These are phyloP conservation scores for Polypedilum vanderplanki DNA, from an alignment of 1,140 invertebrate genomes.

Conservation along the genomic window DNA sequence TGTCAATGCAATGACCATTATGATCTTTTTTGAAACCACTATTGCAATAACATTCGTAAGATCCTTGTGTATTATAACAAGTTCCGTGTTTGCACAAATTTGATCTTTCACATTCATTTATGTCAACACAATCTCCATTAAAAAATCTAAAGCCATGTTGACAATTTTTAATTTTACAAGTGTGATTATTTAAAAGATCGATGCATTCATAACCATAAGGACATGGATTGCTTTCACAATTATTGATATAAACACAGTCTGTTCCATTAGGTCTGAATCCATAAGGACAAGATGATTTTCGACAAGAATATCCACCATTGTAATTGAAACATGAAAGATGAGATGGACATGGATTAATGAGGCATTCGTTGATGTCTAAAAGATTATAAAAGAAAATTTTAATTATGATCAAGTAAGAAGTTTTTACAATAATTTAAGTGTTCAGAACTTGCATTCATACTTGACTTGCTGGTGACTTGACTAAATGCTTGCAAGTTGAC, in stretches of 20 bases:
- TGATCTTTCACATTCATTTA: neutral
- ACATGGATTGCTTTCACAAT: neutral
- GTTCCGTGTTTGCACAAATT: neutral
- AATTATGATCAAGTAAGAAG: too few relatives aligned
- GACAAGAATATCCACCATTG: neutral
- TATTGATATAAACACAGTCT: neutral
- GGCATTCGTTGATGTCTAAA: constrained; percentile 11
- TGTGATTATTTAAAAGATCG: neutral
- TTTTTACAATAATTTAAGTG: too few relatives aligned
- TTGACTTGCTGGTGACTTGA: too few relatives aligned
- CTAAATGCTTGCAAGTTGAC: too few relatives aligned
- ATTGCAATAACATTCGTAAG: neutral
- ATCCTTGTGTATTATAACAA: neutral
- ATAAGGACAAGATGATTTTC: neutral
- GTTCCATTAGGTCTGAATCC: neutral
- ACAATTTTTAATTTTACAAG: neutral
- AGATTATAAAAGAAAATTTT: neutral
- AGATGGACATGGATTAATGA: neutral
- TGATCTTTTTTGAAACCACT: neutral
- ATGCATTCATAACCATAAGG: neutral
- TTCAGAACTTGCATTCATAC: too few relatives aligned
- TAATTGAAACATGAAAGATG: neutral
- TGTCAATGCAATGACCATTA: neutral
- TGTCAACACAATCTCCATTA: neutral
- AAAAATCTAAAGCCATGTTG: neutral